A percentile compares a stretch with the other conserved stretches of the same genome.
phyloP scores from a whole-genome alignment of 2,113 vertebrate species.

The Aspiorhynchus laticeps region DNA sequence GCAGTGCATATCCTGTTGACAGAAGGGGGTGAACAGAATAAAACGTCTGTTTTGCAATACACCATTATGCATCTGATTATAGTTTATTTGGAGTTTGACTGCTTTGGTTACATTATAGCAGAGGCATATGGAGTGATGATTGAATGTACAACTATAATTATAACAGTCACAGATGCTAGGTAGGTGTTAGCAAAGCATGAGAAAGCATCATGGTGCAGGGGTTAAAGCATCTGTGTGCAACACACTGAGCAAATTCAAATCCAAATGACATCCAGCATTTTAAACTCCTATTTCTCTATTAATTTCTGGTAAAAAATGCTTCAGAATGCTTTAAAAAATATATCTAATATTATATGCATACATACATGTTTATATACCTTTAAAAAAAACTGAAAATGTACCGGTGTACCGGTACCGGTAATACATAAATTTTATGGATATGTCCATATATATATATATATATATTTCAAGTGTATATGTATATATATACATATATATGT shows the following conservation, averaged over 20 bases:
- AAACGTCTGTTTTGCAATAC: slow-evolving; percentile 18
- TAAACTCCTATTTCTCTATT: neutral
- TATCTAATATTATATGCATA: too few relatives aligned
- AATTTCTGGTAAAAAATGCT: neutral
- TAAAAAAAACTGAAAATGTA: too few relatives aligned
- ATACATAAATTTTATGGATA: too few relatives aligned
- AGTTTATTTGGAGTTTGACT: slow-evolving; percentile 26
- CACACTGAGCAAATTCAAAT: neutral
- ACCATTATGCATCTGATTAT: slow-evolving; percentile 7
- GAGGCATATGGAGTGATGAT: neutral
- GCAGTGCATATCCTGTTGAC: neutral
- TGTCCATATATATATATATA: too few relatives aligned
- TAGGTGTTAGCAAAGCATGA: neutral
- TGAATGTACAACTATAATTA: slow-evolving; percentile 18
- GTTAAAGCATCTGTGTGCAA: neutral
- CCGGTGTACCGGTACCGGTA: too few relatives aligned
- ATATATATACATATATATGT: too few relatives aligned
- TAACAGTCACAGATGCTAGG: neutral
- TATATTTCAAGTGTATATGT: too few relatives aligned
- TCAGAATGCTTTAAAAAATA: neutral
- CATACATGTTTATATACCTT: neutral
- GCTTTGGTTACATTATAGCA: neutral
- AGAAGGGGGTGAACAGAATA: slow-evolving; percentile 1
- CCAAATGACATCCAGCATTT: neutral
- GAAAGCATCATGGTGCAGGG: neutral